Evolutionary conservation across 2,113 vertebrate genomes (phyloP).

Genomic region (Neogobius melanostomus): DNA sequence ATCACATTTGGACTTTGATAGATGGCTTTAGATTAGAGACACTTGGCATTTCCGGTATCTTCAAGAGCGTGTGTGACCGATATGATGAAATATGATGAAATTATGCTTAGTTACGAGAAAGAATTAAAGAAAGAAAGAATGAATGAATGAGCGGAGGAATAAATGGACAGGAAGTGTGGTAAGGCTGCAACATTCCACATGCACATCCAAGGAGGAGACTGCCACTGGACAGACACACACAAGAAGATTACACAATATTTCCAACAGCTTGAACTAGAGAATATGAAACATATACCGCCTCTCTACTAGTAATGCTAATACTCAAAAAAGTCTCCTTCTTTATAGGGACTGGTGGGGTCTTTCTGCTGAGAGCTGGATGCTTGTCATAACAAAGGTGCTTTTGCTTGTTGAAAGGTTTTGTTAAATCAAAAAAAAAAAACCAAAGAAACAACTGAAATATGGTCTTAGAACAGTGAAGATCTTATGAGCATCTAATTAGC

Average conservation of each 20-base stretch:
- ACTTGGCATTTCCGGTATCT: conserved; percentile 28
- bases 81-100: conserved; percentile 13
- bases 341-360: no score
- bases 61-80: conserved; percentile 6
- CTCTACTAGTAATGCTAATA: no score
- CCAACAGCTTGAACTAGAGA: neutral
- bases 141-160: conserved; percentile 30
- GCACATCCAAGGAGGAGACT: conserved; percentile 53
- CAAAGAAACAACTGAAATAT: no score
- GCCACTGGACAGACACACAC: neutral
- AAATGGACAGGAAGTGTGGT: conserved; percentile 54
- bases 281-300: no score
- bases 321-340: no score
- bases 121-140: conserved; percentile 25
- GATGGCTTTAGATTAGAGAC: conserved; percentile 5
- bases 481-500: no score
- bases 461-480: no score
- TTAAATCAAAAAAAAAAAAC: no score
- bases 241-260: conserved; percentile 8
- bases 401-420: no score
- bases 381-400: no score
- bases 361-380: no score
- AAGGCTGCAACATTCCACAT: conserved; percentile 72
- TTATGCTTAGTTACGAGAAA: conserved; percentile 3
- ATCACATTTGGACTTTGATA: neutral